Conservation (phyloP, 2,797 vertebrate genomes). For the Ctenosaura bakeri region DNA sequence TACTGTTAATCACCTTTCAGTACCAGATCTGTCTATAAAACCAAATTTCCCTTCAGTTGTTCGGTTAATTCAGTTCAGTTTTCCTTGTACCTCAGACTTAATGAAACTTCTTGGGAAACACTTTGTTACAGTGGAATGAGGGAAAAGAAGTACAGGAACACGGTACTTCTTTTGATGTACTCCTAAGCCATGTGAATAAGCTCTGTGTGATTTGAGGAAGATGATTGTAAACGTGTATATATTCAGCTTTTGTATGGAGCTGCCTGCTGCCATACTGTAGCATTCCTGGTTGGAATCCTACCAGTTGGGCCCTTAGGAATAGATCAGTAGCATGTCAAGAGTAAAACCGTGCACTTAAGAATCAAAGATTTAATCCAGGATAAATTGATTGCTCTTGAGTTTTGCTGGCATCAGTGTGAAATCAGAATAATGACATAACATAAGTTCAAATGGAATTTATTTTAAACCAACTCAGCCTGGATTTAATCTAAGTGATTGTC, state of each 20-base stretch:
- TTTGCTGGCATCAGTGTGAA: neutral
- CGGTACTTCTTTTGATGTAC: neutral
- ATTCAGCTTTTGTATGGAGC: neutral
- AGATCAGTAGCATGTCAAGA: neutral
- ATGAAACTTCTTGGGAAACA: neutral
- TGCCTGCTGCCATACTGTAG: neutral
- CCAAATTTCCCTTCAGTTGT: neutral
- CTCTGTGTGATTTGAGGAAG: neutral
- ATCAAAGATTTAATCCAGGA: neutral
- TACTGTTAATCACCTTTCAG: neutral
- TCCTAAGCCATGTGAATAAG: neutral
- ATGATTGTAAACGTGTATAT: neutral
- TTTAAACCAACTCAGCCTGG: neutral
- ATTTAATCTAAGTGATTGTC: neutral
- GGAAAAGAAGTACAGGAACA: neutral
- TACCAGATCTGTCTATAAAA: neutral
- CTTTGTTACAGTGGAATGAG: neutral
- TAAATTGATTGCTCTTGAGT: neutral
- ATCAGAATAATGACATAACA: too few relatives aligned
- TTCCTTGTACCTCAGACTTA: neutral
- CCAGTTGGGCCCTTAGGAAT: neutral
- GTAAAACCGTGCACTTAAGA: neutral
- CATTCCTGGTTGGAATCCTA: neutral
- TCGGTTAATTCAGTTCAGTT: neutral
- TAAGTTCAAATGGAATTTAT: neutral